phyloP scores from a whole-genome alignment of 2,797 vertebrate genomes.

The Kryptolebias ocellatus region DNA sequence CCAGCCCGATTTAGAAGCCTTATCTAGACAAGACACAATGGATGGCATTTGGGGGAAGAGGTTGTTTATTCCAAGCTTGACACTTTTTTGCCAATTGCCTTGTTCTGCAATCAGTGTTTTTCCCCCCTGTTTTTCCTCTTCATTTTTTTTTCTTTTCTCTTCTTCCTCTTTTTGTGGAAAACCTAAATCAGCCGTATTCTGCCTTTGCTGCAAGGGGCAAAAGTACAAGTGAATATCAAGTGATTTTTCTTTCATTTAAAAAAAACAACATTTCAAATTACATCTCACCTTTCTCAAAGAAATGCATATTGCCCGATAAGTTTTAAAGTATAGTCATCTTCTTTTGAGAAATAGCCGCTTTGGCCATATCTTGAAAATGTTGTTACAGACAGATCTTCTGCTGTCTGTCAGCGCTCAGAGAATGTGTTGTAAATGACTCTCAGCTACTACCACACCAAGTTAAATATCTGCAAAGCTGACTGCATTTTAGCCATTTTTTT shows the following conservation, averaged over 20 bases:
- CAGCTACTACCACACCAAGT: too few species aligned
- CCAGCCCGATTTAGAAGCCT: constrained; percentile 82
- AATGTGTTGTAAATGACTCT: too few species aligned
- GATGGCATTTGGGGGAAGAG: constrained; percentile 81
- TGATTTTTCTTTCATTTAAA: constrained; percentile 12
- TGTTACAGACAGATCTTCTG: too few species aligned
- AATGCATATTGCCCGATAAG: too few species aligned
- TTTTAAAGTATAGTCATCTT: too few species aligned
- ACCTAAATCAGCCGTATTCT: constrained; percentile 47
- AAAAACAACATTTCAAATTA: background rate
- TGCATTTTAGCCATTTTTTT: too few species aligned
- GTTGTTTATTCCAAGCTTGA: constrained; percentile 81
- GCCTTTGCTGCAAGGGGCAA: constrained; percentile 23
- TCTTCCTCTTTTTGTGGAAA: constrained; percentile 60
- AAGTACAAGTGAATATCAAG: constrained; percentile 43
- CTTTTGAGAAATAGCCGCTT: too few species aligned
- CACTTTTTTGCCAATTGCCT: constrained; percentile 78
- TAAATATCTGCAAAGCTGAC: too few species aligned
- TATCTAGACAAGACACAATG: constrained; percentile 85
- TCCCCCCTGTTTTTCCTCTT: constrained; percentile 33
- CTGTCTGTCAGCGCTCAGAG: too few species aligned
- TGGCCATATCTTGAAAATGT: too few species aligned
- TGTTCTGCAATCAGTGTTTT: constrained; percentile 57
- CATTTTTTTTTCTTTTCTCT: constrained; percentile 57
- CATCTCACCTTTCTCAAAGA: too few species aligned